A percentile compares a stretch with the other conserved stretches of the same genome.
These are phyloP conservation scores for Saimiri boliviensis DNA, from an alignment of 2,113 vertebrate species.

Conservation along the genomic window DNA sequence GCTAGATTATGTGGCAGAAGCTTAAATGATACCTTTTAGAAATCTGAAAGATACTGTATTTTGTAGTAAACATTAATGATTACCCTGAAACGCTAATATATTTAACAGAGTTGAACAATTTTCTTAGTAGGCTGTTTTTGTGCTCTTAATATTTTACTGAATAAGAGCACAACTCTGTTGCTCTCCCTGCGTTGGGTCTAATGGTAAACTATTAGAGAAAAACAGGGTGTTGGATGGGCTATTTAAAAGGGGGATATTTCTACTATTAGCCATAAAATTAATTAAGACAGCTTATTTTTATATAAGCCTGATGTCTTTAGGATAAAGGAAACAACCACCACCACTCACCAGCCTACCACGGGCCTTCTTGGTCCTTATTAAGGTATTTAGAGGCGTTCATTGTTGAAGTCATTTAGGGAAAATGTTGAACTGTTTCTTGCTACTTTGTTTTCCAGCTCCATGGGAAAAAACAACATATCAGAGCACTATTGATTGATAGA, in stretches of 20 bases:
- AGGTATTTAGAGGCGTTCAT: background rate
- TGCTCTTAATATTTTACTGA: background rate
- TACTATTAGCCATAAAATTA: background rate
- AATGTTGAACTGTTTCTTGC: background rate
- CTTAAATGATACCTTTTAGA: background rate
- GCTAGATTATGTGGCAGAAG: background rate
- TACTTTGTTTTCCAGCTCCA: conserved; percentile 89
- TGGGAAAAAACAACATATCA: conserved; percentile 97
- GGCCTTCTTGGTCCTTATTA: background rate
- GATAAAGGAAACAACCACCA: background rate
- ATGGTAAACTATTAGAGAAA: background rate
- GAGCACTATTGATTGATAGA: conserved; percentile 95
- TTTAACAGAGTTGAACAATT: background rate
- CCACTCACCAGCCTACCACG: background rate
- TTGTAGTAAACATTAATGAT: background rate
- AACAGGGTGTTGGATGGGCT: background rate
- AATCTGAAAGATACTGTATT: background rate
- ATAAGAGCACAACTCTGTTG: background rate
- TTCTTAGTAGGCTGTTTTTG: background rate
- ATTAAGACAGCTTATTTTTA: background rate
- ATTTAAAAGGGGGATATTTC: background rate
- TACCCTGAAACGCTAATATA: background rate
- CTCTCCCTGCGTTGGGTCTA: background rate
- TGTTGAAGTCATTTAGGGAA: background rate
- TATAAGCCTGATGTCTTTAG: background rate